Base-by-base conservation (phyloP, 2,888 invertebrate genomes). In the Trimorus sp. region DNA sequence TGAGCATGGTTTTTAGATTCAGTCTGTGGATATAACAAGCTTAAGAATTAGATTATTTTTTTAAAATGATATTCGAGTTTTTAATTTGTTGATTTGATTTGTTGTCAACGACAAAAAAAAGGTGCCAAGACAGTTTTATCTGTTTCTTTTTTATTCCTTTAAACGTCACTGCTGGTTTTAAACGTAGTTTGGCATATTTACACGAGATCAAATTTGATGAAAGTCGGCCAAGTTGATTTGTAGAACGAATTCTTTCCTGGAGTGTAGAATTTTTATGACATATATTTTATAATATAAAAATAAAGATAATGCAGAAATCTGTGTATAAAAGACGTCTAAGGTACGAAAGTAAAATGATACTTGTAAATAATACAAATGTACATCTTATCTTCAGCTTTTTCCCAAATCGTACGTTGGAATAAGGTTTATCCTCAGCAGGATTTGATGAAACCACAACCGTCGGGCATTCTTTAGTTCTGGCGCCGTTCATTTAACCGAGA, bases 301-400 rank as follows among this genome's bases (percentile, higher is more conserved):
- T 26, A 26, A 26, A 26, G 4, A 26, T 26, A 26, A 26, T 26
- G 26, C 26, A 26, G n/a, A 48, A 12, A 48, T 48, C 14, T 58
- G 7, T n/a, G 16, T 58, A 58, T 38, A 58, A 73, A 63, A n/a
- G 51, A 51, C 9, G 40, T 12, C 51, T 53, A 59, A 51, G 58
- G 40, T 65, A 40, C 7, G 51, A 66, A 65, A 66, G 66, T 53
- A 59, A 3, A 54, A 16, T 49, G 15, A 69, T 40, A 36, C 36
- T 60, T 76, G 69, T 69, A 76, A 76, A 77, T 77, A 77, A 63
- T 56, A 16, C 59, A 70, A 78, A 70, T 71, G 69, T 76, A 77
- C 63, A 70, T 70, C 63, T 77, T 77, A 51, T 45, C 58, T 77
- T 68, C 59, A 62, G 38, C 56, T 62, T 56, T 12, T 58, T 37